phyloP scores from a whole-genome alignment of 92 coral and sea anemone species.

The Montipora capitata region DNA sequence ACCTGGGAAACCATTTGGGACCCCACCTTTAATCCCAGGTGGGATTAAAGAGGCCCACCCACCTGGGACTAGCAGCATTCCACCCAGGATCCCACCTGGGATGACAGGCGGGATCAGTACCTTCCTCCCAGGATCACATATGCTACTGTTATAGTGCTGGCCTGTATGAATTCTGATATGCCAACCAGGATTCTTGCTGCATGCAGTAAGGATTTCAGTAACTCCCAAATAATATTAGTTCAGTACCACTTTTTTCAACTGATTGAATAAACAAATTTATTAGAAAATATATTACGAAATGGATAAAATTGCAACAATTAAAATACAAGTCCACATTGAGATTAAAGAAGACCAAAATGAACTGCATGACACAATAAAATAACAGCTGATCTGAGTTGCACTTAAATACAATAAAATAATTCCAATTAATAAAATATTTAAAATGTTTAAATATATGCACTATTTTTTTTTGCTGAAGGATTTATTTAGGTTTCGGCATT shows the following conservation, averaged over 20 bases:
- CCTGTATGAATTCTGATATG: not conserved
- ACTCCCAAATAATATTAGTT: not conserved
- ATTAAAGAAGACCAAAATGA: not conserved
- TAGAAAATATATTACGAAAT: not conserved
- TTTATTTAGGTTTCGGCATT: constrained; percentile 47
- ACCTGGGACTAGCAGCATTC: not conserved
- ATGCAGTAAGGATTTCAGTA: not conserved
- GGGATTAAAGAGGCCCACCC: not conserved
- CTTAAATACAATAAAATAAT: not conserved
- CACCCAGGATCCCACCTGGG: not conserved
- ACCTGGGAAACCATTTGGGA: not conserved
- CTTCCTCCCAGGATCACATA: not conserved
- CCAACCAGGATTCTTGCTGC: not conserved
- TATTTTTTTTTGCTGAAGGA: constrained; percentile 6
- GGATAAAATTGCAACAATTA: not conserved
- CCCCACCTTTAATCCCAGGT: not conserved
- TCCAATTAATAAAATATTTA: not conserved
- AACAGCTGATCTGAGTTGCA: constrained; percentile 3
- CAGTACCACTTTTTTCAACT: not conserved
- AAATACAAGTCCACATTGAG: not conserved
- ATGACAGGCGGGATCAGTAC: not conserved
- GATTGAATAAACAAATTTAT: not conserved
- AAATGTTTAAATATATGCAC: not conserved
- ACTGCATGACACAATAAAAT: not conserved
- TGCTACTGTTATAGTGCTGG: not conserved